Base-by-base conservation (phyloP, 1,140 invertebrate species). In the Listronotus bonariensis region DNA sequence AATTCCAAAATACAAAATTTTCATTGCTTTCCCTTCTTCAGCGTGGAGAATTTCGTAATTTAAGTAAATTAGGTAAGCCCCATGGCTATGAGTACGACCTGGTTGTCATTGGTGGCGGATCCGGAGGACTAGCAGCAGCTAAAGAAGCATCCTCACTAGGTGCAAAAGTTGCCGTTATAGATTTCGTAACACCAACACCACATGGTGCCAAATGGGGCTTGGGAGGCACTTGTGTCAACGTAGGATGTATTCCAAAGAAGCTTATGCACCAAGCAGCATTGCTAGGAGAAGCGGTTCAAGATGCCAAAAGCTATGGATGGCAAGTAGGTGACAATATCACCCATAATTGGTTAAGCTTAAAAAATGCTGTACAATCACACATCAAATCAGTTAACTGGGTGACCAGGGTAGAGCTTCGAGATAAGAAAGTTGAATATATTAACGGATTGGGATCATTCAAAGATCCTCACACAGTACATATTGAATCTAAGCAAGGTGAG, bases 241-340 rank as follows among this genome's bases (percentile, higher is more conserved):
- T 98, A n/a, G 96, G 96, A 41, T 98, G 96, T 79, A 98, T 98
- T 79, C 96, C 96, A 6, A 98, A 98, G 79, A 98, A 98, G 78
- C 79, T 98, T 31, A 97, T 98, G 93, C 96, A 98, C 77, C 92
- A 96, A 79, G 93, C 95, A 46, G 89, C 95, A 1, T 75, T 97
- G 10, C 79, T 96, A 7, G 93, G 94, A 65, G 91, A 95, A 79
- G 83, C 87, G 66, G 17, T 56, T 20, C 77, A 90, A 85, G 91
- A 94, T 82, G 87, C 92, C 0, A 80, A 83, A 46, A 81, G 85
- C 45, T 95, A 91, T 78, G 93, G 92, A 34, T 95, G 92, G 92
- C 79, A 91, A 77, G 78, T 93, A 51, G 84, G 86, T 15, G 80
- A 87, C 17, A 76, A 82, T 4, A 81, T 92, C 46, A 85, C 85